Evolutionary conservation across 2,113 vertebrate genomes (phyloP).

Genomic region (Xiphophorus maculatus): DNA sequence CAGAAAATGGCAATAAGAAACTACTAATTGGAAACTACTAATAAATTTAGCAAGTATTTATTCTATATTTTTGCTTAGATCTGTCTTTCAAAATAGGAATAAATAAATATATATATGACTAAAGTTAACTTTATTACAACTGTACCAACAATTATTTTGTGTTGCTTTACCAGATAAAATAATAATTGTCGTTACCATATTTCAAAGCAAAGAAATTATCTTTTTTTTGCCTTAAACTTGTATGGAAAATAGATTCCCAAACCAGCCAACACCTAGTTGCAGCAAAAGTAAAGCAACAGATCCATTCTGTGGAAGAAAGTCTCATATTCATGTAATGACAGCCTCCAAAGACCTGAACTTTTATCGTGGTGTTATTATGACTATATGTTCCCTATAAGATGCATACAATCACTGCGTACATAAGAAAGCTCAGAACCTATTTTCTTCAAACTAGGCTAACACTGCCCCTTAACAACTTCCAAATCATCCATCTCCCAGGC

Average conservation of each 20-base stretch:
- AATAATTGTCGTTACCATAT: background rate
- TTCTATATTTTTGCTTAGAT: background rate
- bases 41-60: background rate
- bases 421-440: conserved; percentile 5
- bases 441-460: background rate
- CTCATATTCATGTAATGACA: background rate
- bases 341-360: background rate
- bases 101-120: background rate
- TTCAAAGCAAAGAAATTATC: background rate
- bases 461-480: background rate
- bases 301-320: background rate
- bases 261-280: background rate
- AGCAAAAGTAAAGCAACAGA: background rate
- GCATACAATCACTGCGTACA: conserved; percentile 3
- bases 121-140: background rate
- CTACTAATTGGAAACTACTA: background rate
- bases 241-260: background rate
- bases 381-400: background rate
- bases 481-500: conserved; percentile 12
- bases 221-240: background rate
- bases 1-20: no score
- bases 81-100: background rate
- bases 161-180: background rate
- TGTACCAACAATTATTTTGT: background rate
- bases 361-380: background rate